These are phyloP conservation scores for Coilia nasus DNA, from an alignment of 2,797 vertebrate genomes.

Conservation along the genomic window DNA sequence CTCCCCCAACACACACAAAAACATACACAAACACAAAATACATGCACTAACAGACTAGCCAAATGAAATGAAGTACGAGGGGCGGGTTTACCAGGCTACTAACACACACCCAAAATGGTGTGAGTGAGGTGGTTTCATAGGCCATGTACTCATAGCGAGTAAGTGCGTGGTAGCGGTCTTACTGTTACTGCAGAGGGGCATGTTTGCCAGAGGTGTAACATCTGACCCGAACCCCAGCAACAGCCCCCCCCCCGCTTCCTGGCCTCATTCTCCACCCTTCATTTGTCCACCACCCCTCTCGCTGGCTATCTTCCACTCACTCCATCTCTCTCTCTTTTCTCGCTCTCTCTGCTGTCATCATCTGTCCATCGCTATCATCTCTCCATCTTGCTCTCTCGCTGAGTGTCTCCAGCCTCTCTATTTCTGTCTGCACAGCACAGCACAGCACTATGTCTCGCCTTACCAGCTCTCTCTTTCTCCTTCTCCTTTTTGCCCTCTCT, in stretches of 20 bases:
- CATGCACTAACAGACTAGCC: no score
- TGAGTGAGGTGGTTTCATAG: conserved; percentile 35
- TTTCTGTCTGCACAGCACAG: no score
- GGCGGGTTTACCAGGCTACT: no score
- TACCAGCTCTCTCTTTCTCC: not conserved
- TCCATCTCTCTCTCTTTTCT: not conserved
- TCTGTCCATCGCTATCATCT: not conserved
- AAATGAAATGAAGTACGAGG: no score
- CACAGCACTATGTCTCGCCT: no score
- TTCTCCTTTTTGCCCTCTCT: not conserved
- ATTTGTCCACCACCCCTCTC: not conserved
- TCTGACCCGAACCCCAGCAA: not conserved
- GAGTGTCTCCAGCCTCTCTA: not conserved
- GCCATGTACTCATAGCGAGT: not conserved
- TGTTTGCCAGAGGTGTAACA: not conserved
- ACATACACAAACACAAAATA: no score
- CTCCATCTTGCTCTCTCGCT: not conserved
- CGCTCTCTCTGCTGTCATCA: not conserved
- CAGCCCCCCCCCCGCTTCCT: not conserved
- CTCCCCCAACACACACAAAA: not conserved
- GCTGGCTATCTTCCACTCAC: not conserved
- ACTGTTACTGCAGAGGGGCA: not conserved
- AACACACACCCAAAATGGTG: not conserved
- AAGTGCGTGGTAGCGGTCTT: not conserved
- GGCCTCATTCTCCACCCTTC: not conserved